phyloP scores from a whole-genome alignment of 1,140 invertebrate species.

The Drosophila yakuba region DNA sequence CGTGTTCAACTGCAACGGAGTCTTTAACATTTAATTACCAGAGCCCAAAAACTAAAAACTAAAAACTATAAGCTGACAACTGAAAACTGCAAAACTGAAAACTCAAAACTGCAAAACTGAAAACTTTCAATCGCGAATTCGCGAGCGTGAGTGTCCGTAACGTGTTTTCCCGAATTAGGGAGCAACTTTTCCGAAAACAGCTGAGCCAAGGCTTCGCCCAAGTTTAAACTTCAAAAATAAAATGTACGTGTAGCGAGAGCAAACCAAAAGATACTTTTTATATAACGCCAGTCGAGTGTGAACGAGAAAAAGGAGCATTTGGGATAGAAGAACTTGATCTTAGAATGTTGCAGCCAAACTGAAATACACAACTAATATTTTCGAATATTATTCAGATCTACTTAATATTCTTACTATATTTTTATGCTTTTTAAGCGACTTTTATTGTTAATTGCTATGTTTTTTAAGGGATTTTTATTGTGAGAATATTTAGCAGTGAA shows the following conservation, averaged over 20 bases:
- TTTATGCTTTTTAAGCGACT: no score
- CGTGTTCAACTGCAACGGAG: slow-evolving; percentile 49
- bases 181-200: slow-evolving; percentile 39
- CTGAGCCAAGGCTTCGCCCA: slow-evolving; percentile 33
- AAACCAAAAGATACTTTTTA: slow-evolving; percentile 28
- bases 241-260: slow-evolving; percentile 31
- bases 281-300: slow-evolving; percentile 33
- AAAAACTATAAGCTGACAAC: slow-evolving; percentile 17
- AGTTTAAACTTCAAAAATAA: slow-evolving; percentile 29
- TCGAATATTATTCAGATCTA: neutral
- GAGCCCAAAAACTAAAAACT: slow-evolving; percentile 14
- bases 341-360: neutral
- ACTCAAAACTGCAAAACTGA: slow-evolving; percentile 19
- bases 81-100: slow-evolving; percentile 19
- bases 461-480: no score
- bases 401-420: no score
- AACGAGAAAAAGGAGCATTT: neutral
- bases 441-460: no score
- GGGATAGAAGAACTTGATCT: neutral
- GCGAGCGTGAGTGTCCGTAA: slow-evolving; percentile 24
- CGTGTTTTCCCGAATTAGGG: slow-evolving; percentile 34
- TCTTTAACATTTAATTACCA: slow-evolving; percentile 55
- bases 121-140: slow-evolving; percentile 45
- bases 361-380: neutral
- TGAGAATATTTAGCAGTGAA: no score